Base-by-base conservation (phyloP, 2,113 vertebrate species). In the Macaca mulatta region DNA sequence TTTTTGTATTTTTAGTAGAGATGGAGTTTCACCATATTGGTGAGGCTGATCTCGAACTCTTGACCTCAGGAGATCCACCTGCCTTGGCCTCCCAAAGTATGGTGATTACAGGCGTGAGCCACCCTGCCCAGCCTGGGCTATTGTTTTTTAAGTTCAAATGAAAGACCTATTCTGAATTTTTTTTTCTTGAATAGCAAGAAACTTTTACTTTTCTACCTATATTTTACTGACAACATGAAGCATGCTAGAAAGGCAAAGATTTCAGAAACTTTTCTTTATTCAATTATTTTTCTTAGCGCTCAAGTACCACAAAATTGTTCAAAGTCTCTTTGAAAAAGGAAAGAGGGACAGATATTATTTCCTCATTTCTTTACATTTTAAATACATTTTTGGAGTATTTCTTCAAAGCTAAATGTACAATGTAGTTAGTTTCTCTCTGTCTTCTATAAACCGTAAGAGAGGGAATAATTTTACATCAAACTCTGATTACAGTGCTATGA, bases 251-350 rank as follows among this genome's bases (percentile, higher is more conserved):
- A 93, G 40, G 45, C 45, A 96, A 95, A 86, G 64, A 67, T 61
- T 94, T 92, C 16, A 93, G 84, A 78, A 8, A 81, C 78, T 84
- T 75, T 25, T 35, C 38, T 79, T 86, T 35, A 85, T 45, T 27
- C 6, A 91, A 9, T 1, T 45, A 57, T 92, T 89, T 82, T 93
- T 80, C 90, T 69, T 72, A 87, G 48, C 45, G 92, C 23, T 50
- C 30, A 86, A 70, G 82, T 45, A 35, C 22, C 11, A 12, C 5
- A 92, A 82, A 69, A 70, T 40, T 69, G 23, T 88, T 96, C 61
- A 61, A 86, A 75, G 79, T 69, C 1, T 43, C 78, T 96, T 86
- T 86, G 45, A 95, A 95, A 93, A 90, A 95, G 20, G 13, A 57
- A 93, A 61, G 80, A 30, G 38, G n/a, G 61, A 48, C 8, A 74